Evolutionary conservation across 2,113 vertebrate genomes (phyloP).

Genomic region (Microcebus ravelobensis): DNA sequence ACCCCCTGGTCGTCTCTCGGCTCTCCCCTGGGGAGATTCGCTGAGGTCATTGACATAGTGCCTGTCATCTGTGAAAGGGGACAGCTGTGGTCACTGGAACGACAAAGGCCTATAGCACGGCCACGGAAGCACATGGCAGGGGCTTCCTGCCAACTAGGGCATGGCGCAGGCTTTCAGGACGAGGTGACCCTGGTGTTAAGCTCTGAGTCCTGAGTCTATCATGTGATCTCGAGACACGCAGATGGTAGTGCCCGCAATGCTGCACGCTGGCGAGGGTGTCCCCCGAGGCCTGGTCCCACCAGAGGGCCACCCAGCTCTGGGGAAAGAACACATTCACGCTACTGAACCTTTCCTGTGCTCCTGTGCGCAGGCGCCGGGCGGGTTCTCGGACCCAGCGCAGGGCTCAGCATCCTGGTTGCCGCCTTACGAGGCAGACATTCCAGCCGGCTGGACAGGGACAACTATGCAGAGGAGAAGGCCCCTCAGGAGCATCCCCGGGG

Average conservation of each 20-base stretch:
- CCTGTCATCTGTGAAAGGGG: neutral
- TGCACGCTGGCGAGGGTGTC: neutral
- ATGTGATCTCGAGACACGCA: accelerated
- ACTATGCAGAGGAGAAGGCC: accelerated
- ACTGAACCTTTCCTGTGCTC: accelerated
- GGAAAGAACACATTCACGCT: accelerated
- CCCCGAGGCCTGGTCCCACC: accelerated
- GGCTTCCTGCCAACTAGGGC: neutral
- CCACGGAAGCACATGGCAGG: neutral
- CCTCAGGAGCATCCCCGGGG: accelerated
- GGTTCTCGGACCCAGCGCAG: neutral
- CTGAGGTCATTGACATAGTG: accelerated
- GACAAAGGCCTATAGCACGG: neutral
- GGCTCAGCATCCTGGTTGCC: neutral
- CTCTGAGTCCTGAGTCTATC: neutral
- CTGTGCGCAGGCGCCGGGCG: accelerated
- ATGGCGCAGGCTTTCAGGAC: neutral
- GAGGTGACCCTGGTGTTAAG: neutral
- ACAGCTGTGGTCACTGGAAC: neutral
- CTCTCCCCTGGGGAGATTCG: accelerated
- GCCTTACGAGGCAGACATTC: accelerated
- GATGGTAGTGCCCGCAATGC: accelerated
- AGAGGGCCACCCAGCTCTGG: neutral
- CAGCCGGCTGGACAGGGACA: accelerated
- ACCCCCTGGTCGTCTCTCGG: neutral